Conservation (phyloP, 2,113 vertebrate species). For the Alouatta palliata region DNA sequence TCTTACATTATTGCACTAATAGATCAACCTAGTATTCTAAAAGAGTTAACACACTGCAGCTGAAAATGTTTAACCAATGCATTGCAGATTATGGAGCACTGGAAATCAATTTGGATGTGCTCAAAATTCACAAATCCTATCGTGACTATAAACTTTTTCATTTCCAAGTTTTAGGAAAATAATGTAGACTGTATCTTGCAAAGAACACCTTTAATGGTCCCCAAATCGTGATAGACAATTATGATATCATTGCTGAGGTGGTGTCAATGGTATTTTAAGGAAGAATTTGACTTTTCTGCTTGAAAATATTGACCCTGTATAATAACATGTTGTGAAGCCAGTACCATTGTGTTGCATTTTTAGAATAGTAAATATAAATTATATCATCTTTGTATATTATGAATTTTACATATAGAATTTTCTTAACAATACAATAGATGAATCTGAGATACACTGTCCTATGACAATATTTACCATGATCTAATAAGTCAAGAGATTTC, state of each 20-base stretch:
- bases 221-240: not conserved
- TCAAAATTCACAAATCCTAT: not conserved
- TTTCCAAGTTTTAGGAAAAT: slow-evolving; percentile 7
- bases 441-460: not conserved
- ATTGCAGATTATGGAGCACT: not conserved
- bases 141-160: not conserved
- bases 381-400: slow-evolving; percentile 18
- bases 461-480: slow-evolving; percentile 10
- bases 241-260: not conserved
- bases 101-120: not conserved
- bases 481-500: not conserved
- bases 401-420: slow-evolving; percentile 7
- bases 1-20: not conserved
- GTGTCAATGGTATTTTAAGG: not conserved
- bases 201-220: not conserved
- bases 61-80: not conserved
- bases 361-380: slow-evolving; percentile 25
- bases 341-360: not conserved
- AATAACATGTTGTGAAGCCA: slow-evolving; percentile 1
- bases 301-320: not conserved
- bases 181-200: not conserved
- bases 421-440: not conserved
- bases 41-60: not conserved
- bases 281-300: slow-evolving; percentile 36
- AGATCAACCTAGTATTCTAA: not conserved